Base-by-base conservation (phyloP, 2,113 vertebrate species). In the Chroicocephalus ridibundus region DNA sequence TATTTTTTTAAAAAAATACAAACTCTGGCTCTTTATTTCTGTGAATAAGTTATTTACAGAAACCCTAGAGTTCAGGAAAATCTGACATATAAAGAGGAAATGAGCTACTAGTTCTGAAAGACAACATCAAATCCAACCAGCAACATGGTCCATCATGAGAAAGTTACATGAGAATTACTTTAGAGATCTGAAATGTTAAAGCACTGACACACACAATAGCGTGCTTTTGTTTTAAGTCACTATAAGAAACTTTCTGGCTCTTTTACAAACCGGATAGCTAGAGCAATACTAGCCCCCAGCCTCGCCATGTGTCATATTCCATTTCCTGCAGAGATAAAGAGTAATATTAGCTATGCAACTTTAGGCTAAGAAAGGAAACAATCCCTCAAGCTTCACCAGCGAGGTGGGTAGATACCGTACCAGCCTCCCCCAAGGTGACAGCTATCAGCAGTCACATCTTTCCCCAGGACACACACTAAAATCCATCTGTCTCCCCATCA, bases 261-360 rank as follows among this genome's bases (percentile, higher is more conserved):
- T 82, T 85, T 76, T 29, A 25, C 21, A n/a, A 69, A 76, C 20
- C 57, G 40, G 58, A 36, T 24, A 80, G 20, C 44, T 82, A 62
- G 51, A 92, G 49, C 27, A 32, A 34, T 17, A 19, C 20, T 55
- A 25, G 54, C 69, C 42, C 58, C 55, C 57, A 93, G 40, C 34
- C 52, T 76, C 13, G 0, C 34, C 80, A 83, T 0, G 0, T 51
- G 55, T 62, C 54, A 14, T 9, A 29, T 29, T 61, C 62, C 13
- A 21, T 82, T 82, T 83, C 38, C 66, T 70, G 32, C n/a, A 72
- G 66, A 88, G 71, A 87, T 44, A 64, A 57, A 91, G 47, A 26
- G 21, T 17, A 76, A 34, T 26, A 79, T 31, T 85, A 71, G 46
- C 69, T 52, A 25, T 1, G 2, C 44, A 78, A 31, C 52, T 75